A percentile compares a stretch with the other conserved stretches of the same genome.
These are phyloP conservation scores for Coracias cyanogaster DNA, from an alignment of 2,797 vertebrate genomes.

Conservation along the genomic window DNA sequence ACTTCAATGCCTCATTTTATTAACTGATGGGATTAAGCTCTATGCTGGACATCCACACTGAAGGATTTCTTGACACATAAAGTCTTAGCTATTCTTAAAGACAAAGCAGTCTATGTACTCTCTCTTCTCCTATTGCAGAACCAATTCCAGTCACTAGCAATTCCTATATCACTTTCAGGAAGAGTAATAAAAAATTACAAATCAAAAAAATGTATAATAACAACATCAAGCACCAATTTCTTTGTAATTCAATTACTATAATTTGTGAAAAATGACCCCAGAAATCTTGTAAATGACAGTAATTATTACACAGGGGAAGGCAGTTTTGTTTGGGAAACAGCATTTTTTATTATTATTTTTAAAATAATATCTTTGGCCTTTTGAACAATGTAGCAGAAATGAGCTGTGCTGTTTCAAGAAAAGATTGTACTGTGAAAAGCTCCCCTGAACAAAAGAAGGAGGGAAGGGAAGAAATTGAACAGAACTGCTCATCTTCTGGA, in stretches of 20 bases:
- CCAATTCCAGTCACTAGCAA: slow-evolving; percentile 4
- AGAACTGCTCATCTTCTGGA: neutral
- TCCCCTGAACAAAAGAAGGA: neutral
- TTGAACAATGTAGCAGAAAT: slow-evolving; percentile 3
- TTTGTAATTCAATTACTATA: neutral
- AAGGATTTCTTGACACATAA: neutral
- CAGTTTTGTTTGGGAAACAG: slow-evolving; percentile 6
- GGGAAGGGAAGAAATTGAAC: neutral
- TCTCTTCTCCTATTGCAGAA: neutral
- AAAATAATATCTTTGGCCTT: slow-evolving; percentile 6
- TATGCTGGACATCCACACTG: neutral
- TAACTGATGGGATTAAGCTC: slow-evolving; percentile 30
- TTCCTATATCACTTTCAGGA: neutral
- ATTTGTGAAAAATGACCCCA: neutral
- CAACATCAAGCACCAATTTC: neutral
- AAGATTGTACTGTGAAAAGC: neutral
- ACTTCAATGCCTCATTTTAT: slow-evolving; percentile 38
- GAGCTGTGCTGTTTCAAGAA: neutral
- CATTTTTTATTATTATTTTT: neutral
- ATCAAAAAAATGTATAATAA: neutral
- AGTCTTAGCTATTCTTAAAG: neutral
- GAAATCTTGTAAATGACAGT: neutral
- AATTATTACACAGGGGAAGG: neutral
- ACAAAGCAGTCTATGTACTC: neutral
- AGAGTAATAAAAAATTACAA: slow-evolving; percentile 32